Conservation (phyloP, 2,888 invertebrate species). For the Agonopterix arenella region DNA sequence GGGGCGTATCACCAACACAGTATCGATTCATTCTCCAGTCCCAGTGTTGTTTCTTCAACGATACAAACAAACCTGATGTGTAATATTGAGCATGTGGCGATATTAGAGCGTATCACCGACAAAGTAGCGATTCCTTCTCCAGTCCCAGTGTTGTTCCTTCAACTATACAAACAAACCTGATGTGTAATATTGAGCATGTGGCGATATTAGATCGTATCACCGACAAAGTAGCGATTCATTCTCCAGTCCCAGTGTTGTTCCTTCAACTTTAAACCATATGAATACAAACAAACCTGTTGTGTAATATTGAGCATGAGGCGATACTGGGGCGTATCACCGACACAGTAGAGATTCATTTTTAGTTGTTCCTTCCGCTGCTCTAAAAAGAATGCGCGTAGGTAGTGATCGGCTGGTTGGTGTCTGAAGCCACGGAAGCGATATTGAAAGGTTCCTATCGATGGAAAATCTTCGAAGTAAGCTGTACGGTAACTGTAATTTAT, state of each 20-base stretch:
- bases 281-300: no score
- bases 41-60: no score
- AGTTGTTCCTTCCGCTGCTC: constrained; percentile 37
- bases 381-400: constrained; percentile 75
- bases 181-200: no score
- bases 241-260: no score
- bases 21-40: no score
- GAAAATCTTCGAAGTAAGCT: constrained; percentile 89
- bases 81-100: no score
- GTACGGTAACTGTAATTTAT: constrained; percentile 80
- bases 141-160: constrained; percentile 7
- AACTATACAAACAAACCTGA: no score
- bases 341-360: constrained; percentile 60
- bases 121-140: constrained; percentile 57
- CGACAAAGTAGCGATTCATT: no score
- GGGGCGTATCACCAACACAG: no score
- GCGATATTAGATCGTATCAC: no score
- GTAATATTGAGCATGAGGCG: constrained; percentile 79
- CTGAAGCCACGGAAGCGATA: constrained; percentile 90
- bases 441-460: constrained; percentile 89
- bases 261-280: no score
- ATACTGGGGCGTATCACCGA: constrained; percentile 69
- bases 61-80: no score
- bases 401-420: constrained; percentile 90
- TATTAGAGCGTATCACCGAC: constrained; percentile 84